phyloP scores from a whole-genome alignment of 2,797 vertebrate genomes.

The Pangasius macronema region DNA sequence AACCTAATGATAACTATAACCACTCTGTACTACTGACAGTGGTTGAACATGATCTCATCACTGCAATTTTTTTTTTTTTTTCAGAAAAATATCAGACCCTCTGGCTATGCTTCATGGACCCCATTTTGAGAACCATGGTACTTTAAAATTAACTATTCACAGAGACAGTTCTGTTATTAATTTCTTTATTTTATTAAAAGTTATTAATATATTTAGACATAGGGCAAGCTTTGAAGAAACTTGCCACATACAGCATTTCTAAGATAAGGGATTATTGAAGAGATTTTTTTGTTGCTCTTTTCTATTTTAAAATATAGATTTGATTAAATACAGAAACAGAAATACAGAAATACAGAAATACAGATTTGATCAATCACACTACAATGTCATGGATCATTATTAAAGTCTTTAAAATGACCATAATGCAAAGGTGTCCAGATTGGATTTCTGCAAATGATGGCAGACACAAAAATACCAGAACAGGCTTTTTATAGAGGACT shows the following conservation, averaged over 20 bases:
- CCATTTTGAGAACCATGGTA: neutral
- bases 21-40: neutral
- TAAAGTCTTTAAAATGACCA: neutral
- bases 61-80: neutral
- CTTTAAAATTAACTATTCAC: neutral
- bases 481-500: neutral
- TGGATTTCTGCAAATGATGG: neutral
- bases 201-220: neutral
- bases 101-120: neutral
- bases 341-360: too few species aligned
- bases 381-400: neutral
- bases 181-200: neutral
- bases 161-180: neutral
- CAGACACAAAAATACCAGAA: neutral
- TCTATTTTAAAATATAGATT: conserved; percentile 17
- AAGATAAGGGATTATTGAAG: neutral
- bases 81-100: neutral
- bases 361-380: neutral
- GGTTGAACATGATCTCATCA: neutral
- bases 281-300: neutral
- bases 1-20: neutral
- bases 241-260: neutral
- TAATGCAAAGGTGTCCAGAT: neutral
- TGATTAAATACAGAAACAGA: too few species aligned
- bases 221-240: neutral